phyloP scores from a whole-genome alignment of 2,888 invertebrate genomes.

The Eucera pruinosa region DNA sequence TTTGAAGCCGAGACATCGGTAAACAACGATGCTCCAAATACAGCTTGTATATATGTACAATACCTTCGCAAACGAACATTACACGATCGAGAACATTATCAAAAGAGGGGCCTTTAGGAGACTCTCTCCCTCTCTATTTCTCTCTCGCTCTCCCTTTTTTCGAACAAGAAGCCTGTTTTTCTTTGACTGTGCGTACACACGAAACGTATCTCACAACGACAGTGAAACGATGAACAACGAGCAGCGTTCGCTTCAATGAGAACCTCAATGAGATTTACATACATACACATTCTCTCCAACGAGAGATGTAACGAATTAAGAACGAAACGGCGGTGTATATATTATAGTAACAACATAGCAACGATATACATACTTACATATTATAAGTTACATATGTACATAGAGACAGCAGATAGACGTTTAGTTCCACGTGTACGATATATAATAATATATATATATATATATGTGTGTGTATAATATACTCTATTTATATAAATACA shows the following conservation, averaged over 20 bases:
- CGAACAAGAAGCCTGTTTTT: background rate
- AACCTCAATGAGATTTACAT: conserved; percentile 9
- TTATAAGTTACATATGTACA: conserved; percentile 55
- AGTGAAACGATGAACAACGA: conserved; percentile 21
- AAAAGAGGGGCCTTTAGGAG: background rate
- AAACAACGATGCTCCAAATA: conserved; percentile 3
- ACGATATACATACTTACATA: conserved; percentile 48
- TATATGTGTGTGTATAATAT: conserved; percentile 23
- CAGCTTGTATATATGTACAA: conserved; percentile 10
- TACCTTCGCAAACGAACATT: background rate
- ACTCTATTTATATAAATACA: conserved; percentile 41
- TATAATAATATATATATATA: conserved; percentile 34
- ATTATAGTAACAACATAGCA: conserved; percentile 62
- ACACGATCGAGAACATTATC: background rate
- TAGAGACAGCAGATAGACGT: conserved; percentile 58
- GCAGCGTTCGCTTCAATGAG: conserved; percentile 11
- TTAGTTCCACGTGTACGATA: conserved; percentile 48
- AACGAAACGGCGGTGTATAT: conserved; percentile 54
- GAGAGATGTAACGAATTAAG: conserved; percentile 30
- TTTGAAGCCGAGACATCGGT: conserved; percentile 12
- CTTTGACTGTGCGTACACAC: conserved; percentile 33
- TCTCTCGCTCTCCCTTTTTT: too few species aligned
- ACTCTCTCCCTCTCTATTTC: too few species aligned
- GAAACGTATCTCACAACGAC: conserved; percentile 33
- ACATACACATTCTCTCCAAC: background rate